Conservation (phyloP, 2,888 invertebrate genomes). For the Ceraclea dissimilis region DNA sequence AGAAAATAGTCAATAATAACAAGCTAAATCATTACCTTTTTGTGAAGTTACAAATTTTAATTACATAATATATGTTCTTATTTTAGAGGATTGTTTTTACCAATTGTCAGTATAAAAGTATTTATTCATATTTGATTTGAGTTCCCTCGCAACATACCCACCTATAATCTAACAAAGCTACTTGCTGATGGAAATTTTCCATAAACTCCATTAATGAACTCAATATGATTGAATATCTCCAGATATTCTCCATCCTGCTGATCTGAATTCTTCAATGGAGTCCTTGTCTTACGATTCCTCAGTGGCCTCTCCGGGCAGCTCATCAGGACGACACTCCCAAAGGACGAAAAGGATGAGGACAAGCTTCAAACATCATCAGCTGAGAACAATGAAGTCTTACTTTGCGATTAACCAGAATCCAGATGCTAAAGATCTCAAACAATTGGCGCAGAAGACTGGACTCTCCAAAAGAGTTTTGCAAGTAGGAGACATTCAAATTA, state of each 20-base stretch:
- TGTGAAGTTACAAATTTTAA: too few species aligned
- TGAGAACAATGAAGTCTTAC: constrained; percentile 98
- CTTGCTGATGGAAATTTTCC: too few species aligned
- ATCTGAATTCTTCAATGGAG: constrained; percentile 70
- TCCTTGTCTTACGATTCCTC: constrained; percentile 68
- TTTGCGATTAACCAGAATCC: constrained; percentile 99
- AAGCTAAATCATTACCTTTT: too few species aligned
- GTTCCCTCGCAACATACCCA: too few species aligned
- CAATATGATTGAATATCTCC: constrained; percentile 27
- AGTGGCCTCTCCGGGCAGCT: constrained; percentile 62
- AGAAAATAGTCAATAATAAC: too few species aligned
- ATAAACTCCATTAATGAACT: too few species aligned
- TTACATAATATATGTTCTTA: too few species aligned
- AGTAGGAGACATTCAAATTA: constrained; percentile 47
- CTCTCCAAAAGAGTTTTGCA: constrained; percentile 95
- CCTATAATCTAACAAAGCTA: too few species aligned
- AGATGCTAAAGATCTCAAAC: constrained; percentile 97
- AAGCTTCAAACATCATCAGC: constrained; percentile 98
- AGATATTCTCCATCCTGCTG: constrained; percentile 69
- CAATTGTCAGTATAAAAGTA: too few species aligned
- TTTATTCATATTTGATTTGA: too few species aligned
- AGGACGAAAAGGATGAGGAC: constrained; percentile 95
- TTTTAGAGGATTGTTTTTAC: too few species aligned
- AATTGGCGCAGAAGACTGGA: constrained; percentile 96
- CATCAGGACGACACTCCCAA: constrained; percentile 48